Conservation (phyloP, 2,888 invertebrate genomes). For the Synergus japonicus region DNA sequence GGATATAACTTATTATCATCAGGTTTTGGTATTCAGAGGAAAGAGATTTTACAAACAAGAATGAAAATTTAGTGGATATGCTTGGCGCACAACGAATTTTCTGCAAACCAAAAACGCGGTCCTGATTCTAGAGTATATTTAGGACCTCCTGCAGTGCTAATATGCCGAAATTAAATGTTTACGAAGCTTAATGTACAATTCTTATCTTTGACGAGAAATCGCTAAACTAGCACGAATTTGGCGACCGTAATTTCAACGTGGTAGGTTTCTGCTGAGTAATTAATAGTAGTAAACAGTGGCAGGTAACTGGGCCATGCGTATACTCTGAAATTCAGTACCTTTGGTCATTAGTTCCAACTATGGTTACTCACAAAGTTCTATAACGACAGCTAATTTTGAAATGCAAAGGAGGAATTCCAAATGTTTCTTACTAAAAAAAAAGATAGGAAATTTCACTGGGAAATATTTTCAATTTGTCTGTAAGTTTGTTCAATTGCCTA, state of each 20-base stretch:
- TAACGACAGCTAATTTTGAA: neutral
- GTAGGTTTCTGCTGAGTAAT: constrained; percentile 18
- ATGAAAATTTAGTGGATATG: neutral
- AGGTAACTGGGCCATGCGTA: constrained; percentile 24
- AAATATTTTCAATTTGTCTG: neutral
- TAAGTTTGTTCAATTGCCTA: neutral
- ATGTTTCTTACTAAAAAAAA: neutral
- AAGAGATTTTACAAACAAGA: neutral
- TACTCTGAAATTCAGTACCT: constrained; percentile 5
- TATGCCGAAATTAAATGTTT: constrained; percentile 17
- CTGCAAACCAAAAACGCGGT: neutral
- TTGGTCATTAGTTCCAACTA: constrained; percentile 22
- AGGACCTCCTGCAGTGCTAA: neutral
- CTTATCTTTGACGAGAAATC: constrained; percentile 26
- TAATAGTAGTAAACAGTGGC: constrained; percentile 24
- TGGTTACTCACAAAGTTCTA: neutral
- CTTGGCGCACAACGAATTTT: neutral
- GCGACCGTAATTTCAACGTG: constrained; percentile 14
- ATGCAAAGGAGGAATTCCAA: neutral
- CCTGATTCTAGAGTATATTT: neutral
- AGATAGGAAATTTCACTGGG: neutral
- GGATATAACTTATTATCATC: no score
- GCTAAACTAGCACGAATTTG: constrained; percentile 12
- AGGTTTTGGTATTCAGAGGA: no score
- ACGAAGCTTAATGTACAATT: constrained; percentile 11